Evolutionary conservation across 2,113 vertebrate genomes (phyloP).

Genomic region (Equus przewalskii): DNA sequence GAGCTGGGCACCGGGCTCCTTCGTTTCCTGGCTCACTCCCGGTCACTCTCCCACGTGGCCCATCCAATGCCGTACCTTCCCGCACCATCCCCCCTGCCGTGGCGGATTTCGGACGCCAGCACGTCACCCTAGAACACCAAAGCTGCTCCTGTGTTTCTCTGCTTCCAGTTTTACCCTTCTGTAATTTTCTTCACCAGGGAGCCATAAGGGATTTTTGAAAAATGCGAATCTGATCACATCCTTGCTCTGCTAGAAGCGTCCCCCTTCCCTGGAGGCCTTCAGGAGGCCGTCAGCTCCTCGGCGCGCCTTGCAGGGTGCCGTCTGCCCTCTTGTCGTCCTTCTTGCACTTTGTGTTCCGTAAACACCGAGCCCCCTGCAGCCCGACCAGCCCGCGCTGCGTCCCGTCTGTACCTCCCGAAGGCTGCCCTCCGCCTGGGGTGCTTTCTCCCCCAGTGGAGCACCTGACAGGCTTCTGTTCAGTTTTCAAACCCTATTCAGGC

Average conservation of each 20-base stretch:
- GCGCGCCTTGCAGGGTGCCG: rapidly evolving
- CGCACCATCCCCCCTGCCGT: rapidly evolving
- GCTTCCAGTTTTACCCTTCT: neutral
- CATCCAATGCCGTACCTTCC: rapidly evolving
- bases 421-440: neutral
- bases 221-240: rapidly evolving
- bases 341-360: rapidly evolving
- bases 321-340: neutral
- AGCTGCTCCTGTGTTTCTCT: neutral
- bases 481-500: neutral
- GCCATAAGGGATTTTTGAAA: neutral
- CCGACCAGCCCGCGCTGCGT: rapidly evolving
- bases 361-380: neutral
- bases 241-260: rapidly evolving
- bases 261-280: rapidly evolving
- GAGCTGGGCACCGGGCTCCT: rapidly evolving
- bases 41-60: rapidly evolving
- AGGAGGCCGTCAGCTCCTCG: rapidly evolving
- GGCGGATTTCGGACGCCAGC: rapidly evolving
- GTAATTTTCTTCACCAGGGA: neutral
- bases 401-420: neutral
- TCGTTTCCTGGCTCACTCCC: rapidly evolving
- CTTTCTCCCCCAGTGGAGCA: rapidly evolving
- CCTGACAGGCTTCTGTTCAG: neutral
- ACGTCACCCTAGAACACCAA: neutral